Conservation (phyloP, 1,140 invertebrate genomes). For the Parapsyche elsis region DNA sequence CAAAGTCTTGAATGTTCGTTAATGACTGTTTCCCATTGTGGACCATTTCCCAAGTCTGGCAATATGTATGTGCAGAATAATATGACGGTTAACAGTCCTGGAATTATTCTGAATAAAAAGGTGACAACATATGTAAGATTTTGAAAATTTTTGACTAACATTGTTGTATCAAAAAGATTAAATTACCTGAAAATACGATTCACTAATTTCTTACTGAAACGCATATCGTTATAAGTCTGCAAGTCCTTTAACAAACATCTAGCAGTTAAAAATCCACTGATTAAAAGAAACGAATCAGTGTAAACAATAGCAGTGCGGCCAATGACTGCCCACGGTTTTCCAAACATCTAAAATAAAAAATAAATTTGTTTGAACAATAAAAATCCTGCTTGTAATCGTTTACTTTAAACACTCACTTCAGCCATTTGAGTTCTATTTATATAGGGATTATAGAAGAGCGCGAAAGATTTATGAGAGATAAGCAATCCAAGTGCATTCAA, state of each 20-base stretch:
- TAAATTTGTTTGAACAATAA: slow-evolving; percentile 16
- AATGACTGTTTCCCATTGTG: slow-evolving; percentile 73
- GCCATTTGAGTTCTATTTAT: slow-evolving; percentile 76
- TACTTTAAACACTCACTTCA: slow-evolving; percentile 66
- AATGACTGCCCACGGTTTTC: slow-evolving; percentile 77
- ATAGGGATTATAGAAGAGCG: slow-evolving; percentile 77
- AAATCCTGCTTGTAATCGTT: background rate
- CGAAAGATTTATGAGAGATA: slow-evolving; percentile 79
- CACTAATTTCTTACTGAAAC: slow-evolving; percentile 71
- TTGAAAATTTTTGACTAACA: background rate
- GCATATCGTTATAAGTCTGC: slow-evolving; percentile 68
- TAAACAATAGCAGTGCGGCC: slow-evolving; percentile 80
- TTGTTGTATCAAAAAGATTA: background rate
- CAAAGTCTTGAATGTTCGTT: slow-evolving; percentile 72
- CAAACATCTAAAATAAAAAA: slow-evolving; percentile 67
- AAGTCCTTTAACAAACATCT: slow-evolving; percentile 74
- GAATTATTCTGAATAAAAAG: slow-evolving; percentile 66
- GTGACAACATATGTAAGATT: background rate
- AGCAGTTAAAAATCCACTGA: slow-evolving; percentile 77
- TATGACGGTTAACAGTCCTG: slow-evolving; percentile 70
- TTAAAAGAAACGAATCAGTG: slow-evolving; percentile 81
- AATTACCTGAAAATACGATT: slow-evolving; percentile 71
- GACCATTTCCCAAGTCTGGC: slow-evolving; percentile 70
- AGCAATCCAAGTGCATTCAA: slow-evolving; percentile 75
- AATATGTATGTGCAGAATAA: slow-evolving; percentile 74